phyloP scores from a whole-genome alignment of 2,888 invertebrate species.

The Eueremaeus valkanovi region DNA sequence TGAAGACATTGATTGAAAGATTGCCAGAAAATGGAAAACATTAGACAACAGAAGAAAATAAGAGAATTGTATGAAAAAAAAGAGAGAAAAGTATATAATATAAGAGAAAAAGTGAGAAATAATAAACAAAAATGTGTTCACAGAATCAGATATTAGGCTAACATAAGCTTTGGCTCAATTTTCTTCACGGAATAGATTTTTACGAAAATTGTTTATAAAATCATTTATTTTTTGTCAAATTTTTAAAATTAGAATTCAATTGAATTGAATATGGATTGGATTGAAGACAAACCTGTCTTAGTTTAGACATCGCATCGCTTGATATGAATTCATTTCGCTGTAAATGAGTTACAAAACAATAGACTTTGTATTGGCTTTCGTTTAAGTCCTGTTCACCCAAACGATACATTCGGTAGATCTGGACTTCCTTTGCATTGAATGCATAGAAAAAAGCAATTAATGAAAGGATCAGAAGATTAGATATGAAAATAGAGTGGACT shows the following conservation, averaged over 20 bases:
- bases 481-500: no score
- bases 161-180: no score
- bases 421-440: slow-evolving; percentile 75
- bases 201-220: no score
- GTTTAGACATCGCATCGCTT: slow-evolving; percentile 92
- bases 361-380: slow-evolving; percentile 78
- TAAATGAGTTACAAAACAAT: slow-evolving; percentile 86
- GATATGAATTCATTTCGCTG: slow-evolving; percentile 83
- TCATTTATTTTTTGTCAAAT: neutral
- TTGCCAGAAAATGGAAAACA: slow-evolving; percentile 5
- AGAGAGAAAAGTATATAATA: neutral
- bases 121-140: no score
- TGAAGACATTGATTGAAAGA: slow-evolving; percentile 5
- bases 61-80: neutral
- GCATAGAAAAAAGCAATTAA: neutral
- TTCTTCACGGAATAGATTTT: no score
- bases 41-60: neutral
- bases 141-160: no score
- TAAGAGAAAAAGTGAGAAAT: neutral
- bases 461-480: no score
- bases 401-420: slow-evolving; percentile 80
- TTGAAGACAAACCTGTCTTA: slow-evolving; percentile 66
- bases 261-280: neutral
- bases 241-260: neutral
- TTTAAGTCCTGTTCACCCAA: slow-evolving; percentile 89